Conservation (phyloP, 1,140 invertebrate genomes). For the Homarus americanus region DNA sequence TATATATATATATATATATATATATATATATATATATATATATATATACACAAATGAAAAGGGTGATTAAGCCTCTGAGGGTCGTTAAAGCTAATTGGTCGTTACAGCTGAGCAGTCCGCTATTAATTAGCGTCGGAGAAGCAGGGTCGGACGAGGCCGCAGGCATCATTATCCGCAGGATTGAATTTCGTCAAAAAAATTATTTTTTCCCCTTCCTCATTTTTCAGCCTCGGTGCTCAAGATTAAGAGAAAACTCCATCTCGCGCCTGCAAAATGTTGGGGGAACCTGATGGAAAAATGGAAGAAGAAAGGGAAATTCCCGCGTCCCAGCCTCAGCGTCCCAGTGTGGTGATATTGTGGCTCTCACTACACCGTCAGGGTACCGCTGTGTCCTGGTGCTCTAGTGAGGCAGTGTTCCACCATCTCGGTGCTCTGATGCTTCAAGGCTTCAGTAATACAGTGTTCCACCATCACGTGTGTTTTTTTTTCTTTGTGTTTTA, state of each 20-base stretch:
- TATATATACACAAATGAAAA: not conserved
- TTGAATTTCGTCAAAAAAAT: constrained; percentile 71
- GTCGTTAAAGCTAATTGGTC: constrained; percentile 63
- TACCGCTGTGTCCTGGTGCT: not conserved
- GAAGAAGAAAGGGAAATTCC: not conserved
- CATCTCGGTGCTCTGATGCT: not conserved
- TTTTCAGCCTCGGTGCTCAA: constrained; percentile 63
- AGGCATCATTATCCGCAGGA: constrained; percentile 65
- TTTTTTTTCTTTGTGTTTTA: no score
- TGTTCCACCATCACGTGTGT: not conserved
- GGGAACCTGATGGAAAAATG: not conserved
- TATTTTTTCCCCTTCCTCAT: constrained; percentile 61
- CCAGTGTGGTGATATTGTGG: not conserved
- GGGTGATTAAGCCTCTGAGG: constrained; percentile 26
- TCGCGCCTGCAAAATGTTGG: constrained; percentile 11
- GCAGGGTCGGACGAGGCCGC: constrained; percentile 12
- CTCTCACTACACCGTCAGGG: not conserved
- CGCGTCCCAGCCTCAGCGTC: not conserved
- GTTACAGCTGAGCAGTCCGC: constrained; percentile 55
- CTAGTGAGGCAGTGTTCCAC: not conserved
- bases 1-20: constrained; percentile 39
- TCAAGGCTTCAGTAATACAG: not conserved
- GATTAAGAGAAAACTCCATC: constrained; percentile 61
- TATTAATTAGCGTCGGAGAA: constrained; percentile 47
- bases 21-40: constrained; percentile 29